Base-by-base conservation (phyloP, 2,797 vertebrate species). In the Lophius americanus region DNA sequence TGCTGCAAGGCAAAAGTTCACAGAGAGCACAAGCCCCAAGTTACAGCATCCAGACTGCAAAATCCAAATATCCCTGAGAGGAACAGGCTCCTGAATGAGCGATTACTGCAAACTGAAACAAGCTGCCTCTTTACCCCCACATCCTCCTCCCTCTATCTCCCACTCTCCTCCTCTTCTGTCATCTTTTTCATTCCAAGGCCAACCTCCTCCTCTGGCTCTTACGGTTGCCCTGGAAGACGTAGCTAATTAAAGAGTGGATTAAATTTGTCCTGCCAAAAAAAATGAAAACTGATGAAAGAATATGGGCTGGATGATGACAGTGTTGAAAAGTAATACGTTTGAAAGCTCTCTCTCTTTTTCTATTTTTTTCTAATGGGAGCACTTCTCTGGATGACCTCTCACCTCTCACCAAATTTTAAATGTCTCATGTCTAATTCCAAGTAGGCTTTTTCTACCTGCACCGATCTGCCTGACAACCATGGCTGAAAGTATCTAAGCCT, bases 241-340 rank as follows among this genome's bases (percentile, higher is more conserved):
- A 6, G 14, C 51, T 88, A 87, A 91, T 92, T 91, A 91, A 64
- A 92, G 89, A 60, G 73, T 78, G 65, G 10, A 5, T 68, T 3
- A 67, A 67, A 85, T 75, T 49, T 68, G 60, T 67, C 51, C 72
- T 44, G 32, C 56, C 35, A 44, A 55, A 62, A 59, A 3, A 32
- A 9, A 9, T 3, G 3, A 10, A 42, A 42, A 6, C 38, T 51
- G 51, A 84, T 81, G 70, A 75, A 51, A 72, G 77, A 64, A 63
- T 71, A 68, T 50, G 60, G 36, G 39, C 38, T 47, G 44, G 9
- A 55, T 9, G 38, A 60, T 54, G 1, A 51, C 32, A 23, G 23
- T 23, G 23, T 23, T 23, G 23, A 23, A 23, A 23, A 23, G 23
- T 23, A 23, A 23, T 23, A 23, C 23, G 23, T 23, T 23, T 23